A percentile compares a stretch with the other conserved stretches of the same genome.
phyloP scores from a whole-genome alignment of 2,797 vertebrate species.

The Sebastes minor region DNA sequence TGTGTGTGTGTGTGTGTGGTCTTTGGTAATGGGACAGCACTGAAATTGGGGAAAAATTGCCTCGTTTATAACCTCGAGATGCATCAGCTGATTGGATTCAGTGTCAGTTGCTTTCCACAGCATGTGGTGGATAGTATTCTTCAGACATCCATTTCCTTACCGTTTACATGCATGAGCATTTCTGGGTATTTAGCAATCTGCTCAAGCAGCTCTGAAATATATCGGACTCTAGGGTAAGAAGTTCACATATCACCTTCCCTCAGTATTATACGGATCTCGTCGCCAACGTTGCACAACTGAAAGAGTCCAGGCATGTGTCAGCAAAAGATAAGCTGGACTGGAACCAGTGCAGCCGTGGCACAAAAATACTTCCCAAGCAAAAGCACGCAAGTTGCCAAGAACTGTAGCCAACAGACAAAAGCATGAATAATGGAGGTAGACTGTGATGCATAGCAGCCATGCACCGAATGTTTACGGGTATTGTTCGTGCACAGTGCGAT shows the following conservation, averaged over 20 bases:
- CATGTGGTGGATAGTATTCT: background rate
- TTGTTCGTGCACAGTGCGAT: constrained; percentile 31
- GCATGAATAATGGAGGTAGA: constrained; percentile 52
- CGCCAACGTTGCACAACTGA: constrained; percentile 17
- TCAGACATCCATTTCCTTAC: background rate
- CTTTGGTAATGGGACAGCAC: background rate
- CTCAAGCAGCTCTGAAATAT: constrained; percentile 18
- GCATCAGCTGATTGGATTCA: constrained; percentile 2
- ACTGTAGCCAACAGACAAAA: constrained; percentile 45
- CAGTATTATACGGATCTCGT: constrained; percentile 26
- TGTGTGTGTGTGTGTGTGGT: constrained; percentile 40
- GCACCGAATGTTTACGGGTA: constrained; percentile 4
- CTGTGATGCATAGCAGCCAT: constrained; percentile 38
- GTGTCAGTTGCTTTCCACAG: background rate
- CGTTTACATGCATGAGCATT: background rate
- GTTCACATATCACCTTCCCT: constrained; percentile 20
- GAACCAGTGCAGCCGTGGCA: constrained; percentile 38
- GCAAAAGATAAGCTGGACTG: constrained; percentile 56
- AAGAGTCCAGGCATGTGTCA: constrained; percentile 51
- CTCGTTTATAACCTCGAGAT: background rate
- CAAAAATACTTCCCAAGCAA: constrained; percentile 42
- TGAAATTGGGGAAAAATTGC: background rate
- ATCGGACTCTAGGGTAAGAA: background rate
- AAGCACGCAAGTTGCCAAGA: constrained; percentile 46
- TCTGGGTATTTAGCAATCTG: background rate